These are phyloP conservation scores for Drosophila mojavensis DNA, from an alignment of 1,140 invertebrate species.

Conservation along the genomic window DNA sequence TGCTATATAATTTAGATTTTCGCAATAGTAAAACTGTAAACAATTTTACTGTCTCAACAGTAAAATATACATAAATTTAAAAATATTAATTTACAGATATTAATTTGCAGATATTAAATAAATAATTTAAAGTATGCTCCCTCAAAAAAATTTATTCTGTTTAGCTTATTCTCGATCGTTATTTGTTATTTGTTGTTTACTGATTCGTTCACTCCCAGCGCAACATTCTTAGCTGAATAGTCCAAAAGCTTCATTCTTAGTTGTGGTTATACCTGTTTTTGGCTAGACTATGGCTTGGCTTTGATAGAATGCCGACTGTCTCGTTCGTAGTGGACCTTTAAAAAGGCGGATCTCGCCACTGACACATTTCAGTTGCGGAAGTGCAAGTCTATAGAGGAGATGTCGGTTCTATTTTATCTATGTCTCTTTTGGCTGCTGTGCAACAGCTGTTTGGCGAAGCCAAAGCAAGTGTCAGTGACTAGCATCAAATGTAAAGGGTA, in stretches of 20 bases:
- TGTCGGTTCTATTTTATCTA: slow-evolving; percentile 32
- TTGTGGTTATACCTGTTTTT: slow-evolving; percentile 52
- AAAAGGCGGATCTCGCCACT: slow-evolving; percentile 42
- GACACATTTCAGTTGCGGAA: slow-evolving; percentile 58
- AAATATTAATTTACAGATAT: too few relatives aligned
- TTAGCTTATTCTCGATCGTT: too few relatives aligned
- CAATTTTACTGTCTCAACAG: too few relatives aligned
- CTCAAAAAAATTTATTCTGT: too few relatives aligned
- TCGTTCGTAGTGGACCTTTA: slow-evolving; percentile 31
- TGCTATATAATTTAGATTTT: too few relatives aligned
- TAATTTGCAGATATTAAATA: too few relatives aligned
- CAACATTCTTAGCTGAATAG: slow-evolving; percentile 3
- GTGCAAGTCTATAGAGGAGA: slow-evolving; percentile 17
- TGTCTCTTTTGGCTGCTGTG: slow-evolving; percentile 22
- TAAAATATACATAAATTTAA: too few relatives aligned
- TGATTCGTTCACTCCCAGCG: not conserved
- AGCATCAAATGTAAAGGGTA: slow-evolving; percentile 52
- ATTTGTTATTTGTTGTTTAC: not conserved
- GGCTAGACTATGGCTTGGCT: slow-evolving; percentile 24
- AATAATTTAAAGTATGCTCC: too few relatives aligned
- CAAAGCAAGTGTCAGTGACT: slow-evolving; percentile 28
- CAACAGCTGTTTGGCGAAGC: slow-evolving; percentile 2
- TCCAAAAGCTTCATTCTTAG: slow-evolving; percentile 1
- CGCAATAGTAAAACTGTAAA: too few relatives aligned
- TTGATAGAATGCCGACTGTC: slow-evolving; percentile 27